These are phyloP conservation scores for Gerris buenoi DNA, from an alignment of 1,140 invertebrate genomes.

Conservation along the genomic window DNA sequence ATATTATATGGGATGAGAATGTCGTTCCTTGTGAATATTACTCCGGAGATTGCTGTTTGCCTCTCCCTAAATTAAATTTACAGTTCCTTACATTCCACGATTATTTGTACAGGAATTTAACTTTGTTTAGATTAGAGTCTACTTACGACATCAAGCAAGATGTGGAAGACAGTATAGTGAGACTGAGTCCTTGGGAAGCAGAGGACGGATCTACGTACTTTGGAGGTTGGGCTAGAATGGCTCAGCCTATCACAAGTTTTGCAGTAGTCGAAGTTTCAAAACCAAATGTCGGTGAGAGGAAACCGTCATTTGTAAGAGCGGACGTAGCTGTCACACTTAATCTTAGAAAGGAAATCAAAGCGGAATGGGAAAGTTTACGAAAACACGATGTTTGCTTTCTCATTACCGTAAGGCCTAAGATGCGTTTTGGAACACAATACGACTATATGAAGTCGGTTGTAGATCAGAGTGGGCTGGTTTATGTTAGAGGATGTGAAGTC, in stretches of 20 bases:
- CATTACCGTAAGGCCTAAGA: conserved; percentile 71
- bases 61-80: conserved; percentile 92
- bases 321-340: conserved; percentile 87
- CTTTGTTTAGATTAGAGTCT: conserved; percentile 92
- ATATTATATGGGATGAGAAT: conserved; percentile 98
- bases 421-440: conserved; percentile 72
- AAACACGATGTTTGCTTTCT: conserved; percentile 98
- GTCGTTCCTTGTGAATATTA: conserved; percentile 95
- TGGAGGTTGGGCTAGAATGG: conserved; percentile 97
- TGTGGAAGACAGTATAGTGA: conserved; percentile 91
- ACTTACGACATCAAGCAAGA: conserved; percentile 97
- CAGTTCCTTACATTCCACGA: conserved; percentile 98
- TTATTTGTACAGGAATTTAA: conserved; percentile 93
- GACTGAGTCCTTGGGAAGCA: conserved; percentile 13
- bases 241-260: conserved; percentile 82
- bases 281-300: conserved; percentile 79
- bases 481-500: conserved; percentile 93
- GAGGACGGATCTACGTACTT: conserved; percentile 63
- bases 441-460: conserved; percentile 69
- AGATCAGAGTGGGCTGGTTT: conserved; percentile 77
- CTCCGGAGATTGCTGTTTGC: conserved; percentile 85
- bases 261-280: conserved; percentile 88
- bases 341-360: conserved; percentile 76
- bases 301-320: conserved; percentile 83
- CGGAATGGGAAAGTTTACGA: conserved; percentile 90